A percentile compares a stretch with the other conserved stretches of the same genome.
phyloP scores from a whole-genome alignment of 1,140 invertebrate species.

The Pseudomyrmex sp. region DNA sequence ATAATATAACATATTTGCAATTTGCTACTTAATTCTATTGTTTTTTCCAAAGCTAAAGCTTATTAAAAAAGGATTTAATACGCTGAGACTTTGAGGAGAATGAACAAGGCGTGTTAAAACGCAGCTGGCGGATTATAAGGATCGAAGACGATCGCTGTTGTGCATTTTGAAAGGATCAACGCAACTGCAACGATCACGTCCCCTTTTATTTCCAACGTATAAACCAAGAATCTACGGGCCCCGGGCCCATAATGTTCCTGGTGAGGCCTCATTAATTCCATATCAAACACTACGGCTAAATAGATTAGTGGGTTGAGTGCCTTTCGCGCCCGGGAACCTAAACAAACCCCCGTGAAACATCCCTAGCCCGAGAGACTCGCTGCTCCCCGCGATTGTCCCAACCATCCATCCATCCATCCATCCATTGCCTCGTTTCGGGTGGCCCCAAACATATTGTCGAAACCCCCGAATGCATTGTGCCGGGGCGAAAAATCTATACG shows the following conservation, averaged over 20 bases:
- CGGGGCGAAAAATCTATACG: conserved; percentile 56
- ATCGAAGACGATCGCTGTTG: conserved; percentile 10
- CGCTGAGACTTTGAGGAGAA: neutral
- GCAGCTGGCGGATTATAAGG: conserved; percentile 62
- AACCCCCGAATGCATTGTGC: conserved; percentile 68
- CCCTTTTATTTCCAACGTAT: conserved; percentile 43
- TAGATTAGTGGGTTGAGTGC: conserved; percentile 85
- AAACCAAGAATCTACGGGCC: conserved; percentile 67
- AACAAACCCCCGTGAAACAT: conserved; percentile 78
- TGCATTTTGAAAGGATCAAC: conserved; percentile 56
- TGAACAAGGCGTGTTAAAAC: conserved; percentile 10
- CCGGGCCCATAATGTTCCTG: conserved; percentile 73
- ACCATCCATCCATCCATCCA: conserved; percentile 63
- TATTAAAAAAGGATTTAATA: conserved; percentile 10
- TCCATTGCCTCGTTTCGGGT: conserved; percentile 66
- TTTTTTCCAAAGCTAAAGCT: neutral
- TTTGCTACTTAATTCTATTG: neutral
- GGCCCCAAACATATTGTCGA: conserved; percentile 79
- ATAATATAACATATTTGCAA: neutral
- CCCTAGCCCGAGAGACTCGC: conserved; percentile 19
- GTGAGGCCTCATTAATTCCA: conserved; percentile 84
- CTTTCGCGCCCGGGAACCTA: conserved; percentile 80
- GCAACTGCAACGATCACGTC: conserved; percentile 40
- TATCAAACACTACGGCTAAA: conserved; percentile 85
- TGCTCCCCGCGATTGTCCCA: conserved; percentile 40